Evolutionary conservation across 2,113 vertebrate genomes (phyloP).

Genomic region (Ctenomys sociabilis): DNA sequence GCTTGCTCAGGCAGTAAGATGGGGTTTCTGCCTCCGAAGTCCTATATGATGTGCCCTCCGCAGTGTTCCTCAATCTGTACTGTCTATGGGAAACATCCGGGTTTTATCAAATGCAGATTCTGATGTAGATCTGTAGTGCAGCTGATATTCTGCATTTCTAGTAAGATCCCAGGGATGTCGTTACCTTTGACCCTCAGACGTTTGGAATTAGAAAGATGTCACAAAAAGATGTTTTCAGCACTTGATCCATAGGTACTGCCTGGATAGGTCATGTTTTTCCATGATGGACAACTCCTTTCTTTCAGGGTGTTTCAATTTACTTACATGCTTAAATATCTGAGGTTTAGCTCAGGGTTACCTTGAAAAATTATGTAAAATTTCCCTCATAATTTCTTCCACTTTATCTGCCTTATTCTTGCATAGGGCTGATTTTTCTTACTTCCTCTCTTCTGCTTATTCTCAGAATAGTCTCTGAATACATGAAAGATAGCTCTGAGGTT

Average conservation of each 20-base stretch:
- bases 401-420: neutral
- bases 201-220: neutral
- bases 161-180: neutral
- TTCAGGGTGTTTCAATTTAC: neutral
- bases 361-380: neutral
- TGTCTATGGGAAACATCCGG: rapidly evolving
- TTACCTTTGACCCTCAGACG: neutral
- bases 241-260: neutral
- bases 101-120: neutral
- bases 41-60: rapidly evolving
- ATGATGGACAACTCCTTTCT: neutral
- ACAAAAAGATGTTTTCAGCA: neutral
- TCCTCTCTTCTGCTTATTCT: neutral
- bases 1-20: neutral
- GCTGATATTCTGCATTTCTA: neutral
- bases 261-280: neutral
- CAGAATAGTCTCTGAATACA: neutral
- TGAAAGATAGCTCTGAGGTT: neutral
- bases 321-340: neutral
- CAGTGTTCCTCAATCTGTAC: neutral
- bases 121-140: neutral
- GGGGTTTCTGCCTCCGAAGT: neutral
- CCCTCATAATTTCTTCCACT: neutral
- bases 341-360: neutral
- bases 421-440: neutral